These are phyloP conservation scores for Poecilia picta DNA, from an alignment of 2,797 vertebrate species.

Conservation along the genomic window DNA sequence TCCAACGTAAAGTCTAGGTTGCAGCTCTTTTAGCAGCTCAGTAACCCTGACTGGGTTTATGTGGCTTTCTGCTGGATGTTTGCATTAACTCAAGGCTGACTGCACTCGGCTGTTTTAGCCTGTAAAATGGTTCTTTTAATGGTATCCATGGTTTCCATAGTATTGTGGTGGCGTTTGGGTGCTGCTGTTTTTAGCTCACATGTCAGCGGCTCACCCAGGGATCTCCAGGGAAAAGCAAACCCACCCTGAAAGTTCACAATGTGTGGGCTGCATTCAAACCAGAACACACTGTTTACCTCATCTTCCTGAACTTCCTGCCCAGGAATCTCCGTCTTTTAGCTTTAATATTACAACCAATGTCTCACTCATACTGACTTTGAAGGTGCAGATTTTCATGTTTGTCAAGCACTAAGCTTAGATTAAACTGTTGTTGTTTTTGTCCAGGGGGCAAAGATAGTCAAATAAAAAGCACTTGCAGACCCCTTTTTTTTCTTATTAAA, in stretches of 20 bases:
- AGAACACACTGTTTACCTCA: conserved; percentile 47
- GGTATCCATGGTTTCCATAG: conserved; percentile 78
- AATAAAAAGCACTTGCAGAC: too few relatives aligned
- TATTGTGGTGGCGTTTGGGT: conserved; percentile 75
- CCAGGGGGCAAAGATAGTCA: too few relatives aligned
- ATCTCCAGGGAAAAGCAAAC: conserved; percentile 71
- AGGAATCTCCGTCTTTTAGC: conserved; percentile 52
- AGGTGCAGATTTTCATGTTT: background rate
- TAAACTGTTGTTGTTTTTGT: background rate
- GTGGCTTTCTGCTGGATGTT: conserved; percentile 59
- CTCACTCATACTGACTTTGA: conserved; percentile 50
- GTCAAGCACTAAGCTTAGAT: background rate
- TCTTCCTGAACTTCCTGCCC: conserved; percentile 63
- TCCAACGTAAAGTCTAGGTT: conserved; percentile 62
- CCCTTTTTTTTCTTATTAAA: too few relatives aligned
- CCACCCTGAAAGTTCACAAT: conserved; percentile 73
- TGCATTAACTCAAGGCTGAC: conserved; percentile 50
- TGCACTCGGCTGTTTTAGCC: conserved; percentile 59
- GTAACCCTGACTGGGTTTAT: conserved; percentile 71
- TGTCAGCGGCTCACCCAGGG: conserved; percentile 63
- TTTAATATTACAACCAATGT: conserved; percentile 35
- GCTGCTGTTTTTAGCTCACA: conserved; percentile 75
- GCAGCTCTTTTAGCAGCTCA: conserved; percentile 78
- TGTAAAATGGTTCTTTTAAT: conserved; percentile 70
- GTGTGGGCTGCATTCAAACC: conserved; percentile 72